Percentiles rank a stretch among this genome's conserved stretches.
These are phyloP conservation scores for Microctenopoma steveboyesi DNA, from an alignment of 2,797 vertebrate genomes.

Conservation along the genomic window DNA sequence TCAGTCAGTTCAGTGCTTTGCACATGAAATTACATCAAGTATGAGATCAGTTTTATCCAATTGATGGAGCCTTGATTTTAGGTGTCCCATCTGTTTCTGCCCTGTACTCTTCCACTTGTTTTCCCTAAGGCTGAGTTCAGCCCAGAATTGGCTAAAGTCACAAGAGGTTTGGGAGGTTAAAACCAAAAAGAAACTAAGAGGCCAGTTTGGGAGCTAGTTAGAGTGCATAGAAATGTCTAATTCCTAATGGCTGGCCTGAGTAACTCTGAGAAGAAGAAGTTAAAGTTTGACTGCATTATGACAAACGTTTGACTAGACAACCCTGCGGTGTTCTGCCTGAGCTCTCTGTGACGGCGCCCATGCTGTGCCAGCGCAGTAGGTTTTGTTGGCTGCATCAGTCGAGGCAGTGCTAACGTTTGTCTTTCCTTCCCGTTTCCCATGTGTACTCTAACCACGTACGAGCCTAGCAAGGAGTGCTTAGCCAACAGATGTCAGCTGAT, in stretches of 20 bases:
- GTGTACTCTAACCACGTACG: background rate
- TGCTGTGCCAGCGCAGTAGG: background rate
- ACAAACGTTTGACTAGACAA: background rate
- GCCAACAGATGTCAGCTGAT: constrained; percentile 4
- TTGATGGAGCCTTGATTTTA: background rate
- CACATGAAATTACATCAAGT: background rate
- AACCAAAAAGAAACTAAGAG: constrained; percentile 1
- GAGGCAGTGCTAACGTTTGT: constrained; percentile 11
- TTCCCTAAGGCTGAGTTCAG: constrained; percentile 12
- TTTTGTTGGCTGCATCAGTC: background rate
- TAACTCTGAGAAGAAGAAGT: background rate
- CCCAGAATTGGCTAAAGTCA: constrained; percentile 29
- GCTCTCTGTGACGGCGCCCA: background rate
- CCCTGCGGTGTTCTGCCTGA: background rate
- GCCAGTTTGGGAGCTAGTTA: constrained; percentile 1
- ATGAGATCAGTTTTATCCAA: background rate
- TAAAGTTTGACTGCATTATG: background rate
- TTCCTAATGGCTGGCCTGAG: background rate
- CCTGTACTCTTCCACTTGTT: background rate
- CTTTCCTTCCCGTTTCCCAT: background rate
- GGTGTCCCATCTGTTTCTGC: background rate
- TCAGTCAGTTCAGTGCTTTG: background rate
- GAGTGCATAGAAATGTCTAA: background rate
- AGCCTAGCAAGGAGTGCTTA: background rate
- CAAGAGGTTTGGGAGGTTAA: constrained; percentile 4